phyloP scores from a whole-genome alignment of 2,888 invertebrate genomes.

The Ashinkailepas kermadecensis region DNA sequence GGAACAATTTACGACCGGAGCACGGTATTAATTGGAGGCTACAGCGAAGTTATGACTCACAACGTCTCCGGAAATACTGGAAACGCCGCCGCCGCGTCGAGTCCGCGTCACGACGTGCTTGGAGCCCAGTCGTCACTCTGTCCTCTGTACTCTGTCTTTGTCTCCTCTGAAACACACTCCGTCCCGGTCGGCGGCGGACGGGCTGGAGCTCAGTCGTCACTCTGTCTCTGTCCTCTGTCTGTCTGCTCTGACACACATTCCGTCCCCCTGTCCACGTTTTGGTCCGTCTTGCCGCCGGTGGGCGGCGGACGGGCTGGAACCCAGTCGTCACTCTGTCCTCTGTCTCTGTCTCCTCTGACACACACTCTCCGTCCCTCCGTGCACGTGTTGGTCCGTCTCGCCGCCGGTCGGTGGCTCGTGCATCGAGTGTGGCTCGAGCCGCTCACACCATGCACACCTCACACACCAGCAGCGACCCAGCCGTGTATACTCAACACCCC shows the following conservation, averaged over 20 bases:
- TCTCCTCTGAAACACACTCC: too few relatives aligned
- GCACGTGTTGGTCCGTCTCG: too few relatives aligned
- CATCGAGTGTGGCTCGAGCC: not conserved
- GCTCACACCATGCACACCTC: not conserved
- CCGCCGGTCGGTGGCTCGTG: too few relatives aligned
- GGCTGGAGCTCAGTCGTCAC: too few relatives aligned
- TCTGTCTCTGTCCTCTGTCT: too few relatives aligned
- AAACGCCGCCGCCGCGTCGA: not conserved
- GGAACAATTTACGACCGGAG: conserved; percentile 9
- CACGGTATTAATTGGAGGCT: conserved; percentile 14
- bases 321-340: too few relatives aligned
- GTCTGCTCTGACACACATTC: not conserved
- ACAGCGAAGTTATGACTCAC: conserved; percentile 13
- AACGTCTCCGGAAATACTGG: conserved; percentile 14
- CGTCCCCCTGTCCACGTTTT: too few relatives aligned
- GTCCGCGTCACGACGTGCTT: not conserved
- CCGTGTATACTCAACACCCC: not conserved
- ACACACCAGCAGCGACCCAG: not conserved
- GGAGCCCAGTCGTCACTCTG: not conserved
- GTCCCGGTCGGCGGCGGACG: too few relatives aligned
- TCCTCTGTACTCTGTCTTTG: not conserved
- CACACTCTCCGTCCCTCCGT: not conserved
- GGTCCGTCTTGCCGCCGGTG: too few relatives aligned
- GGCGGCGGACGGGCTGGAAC: too few relatives aligned
- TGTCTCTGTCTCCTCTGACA: too few relatives aligned